Percentiles rank a stretch among this genome's conserved stretches.
Evolutionary conservation across 2,113 vertebrate genomes (phyloP).

Genomic region (Sander lucioperca): DNA sequence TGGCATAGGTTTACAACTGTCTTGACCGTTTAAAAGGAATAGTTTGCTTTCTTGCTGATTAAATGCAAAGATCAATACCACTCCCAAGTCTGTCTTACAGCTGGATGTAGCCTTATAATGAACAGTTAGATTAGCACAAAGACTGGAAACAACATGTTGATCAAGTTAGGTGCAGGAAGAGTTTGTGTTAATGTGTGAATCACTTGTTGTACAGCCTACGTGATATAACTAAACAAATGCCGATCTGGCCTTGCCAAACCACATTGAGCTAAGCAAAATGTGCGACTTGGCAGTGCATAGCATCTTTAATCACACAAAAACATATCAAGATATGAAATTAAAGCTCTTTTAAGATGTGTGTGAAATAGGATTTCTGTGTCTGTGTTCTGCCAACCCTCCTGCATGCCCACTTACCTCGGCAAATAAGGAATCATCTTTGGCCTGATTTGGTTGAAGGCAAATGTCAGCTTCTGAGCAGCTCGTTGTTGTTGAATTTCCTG

Average conservation of each 20-base stretch:
- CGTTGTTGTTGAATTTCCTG: constrained; percentile 99
- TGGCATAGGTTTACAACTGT: not conserved
- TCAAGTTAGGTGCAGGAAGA: too few species aligned
- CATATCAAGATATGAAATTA: not conserved
- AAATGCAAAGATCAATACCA: not conserved
- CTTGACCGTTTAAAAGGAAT: not conserved
- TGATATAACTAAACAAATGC: not conserved
- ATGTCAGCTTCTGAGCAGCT: constrained; percentile 98
- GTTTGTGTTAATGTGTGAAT: not conserved
- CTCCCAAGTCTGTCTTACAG: not conserved
- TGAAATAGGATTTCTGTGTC: not conserved
- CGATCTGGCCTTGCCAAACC: not conserved
- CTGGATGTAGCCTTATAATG: not conserved
- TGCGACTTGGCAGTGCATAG: too few species aligned
- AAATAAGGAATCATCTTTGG: constrained; percentile 98
- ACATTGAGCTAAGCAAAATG: not conserved
- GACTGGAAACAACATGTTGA: not conserved
- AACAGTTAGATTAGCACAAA: not conserved
- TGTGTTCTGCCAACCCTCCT: not conserved
- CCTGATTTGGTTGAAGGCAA: constrained; percentile 98
- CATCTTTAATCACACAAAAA: not conserved
- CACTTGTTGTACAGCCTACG: too few species aligned
- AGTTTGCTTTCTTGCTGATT: not conserved
- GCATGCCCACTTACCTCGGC: constrained; percentile 85
- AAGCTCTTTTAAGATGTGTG: not conserved